phyloP scores from a whole-genome alignment of 92 coral and sea anemone species.

The Palythoa grandiflora region DNA sequence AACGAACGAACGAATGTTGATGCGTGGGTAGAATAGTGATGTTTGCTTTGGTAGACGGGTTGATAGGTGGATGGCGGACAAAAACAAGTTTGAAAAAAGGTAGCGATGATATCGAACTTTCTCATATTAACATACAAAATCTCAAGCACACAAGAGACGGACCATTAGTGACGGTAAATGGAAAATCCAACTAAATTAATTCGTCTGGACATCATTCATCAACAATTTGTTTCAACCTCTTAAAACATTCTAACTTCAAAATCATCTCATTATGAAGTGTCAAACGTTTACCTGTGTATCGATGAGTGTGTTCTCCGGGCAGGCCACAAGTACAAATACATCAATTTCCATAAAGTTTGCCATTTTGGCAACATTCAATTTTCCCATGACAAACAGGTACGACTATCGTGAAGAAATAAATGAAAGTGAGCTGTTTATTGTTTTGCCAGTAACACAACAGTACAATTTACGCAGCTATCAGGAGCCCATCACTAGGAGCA shows the following conservation, averaged over 20 bases:
- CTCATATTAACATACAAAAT: background rate
- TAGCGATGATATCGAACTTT: too few relatives aligned
- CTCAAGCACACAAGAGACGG: too few relatives aligned
- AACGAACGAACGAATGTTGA: background rate
- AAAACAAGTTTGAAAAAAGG: too few relatives aligned
- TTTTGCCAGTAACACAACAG: background rate
- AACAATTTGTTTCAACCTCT: too few relatives aligned
- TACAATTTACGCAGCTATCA: background rate
- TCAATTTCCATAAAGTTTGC: slow-evolving; percentile 99
- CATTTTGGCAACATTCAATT: slow-evolving; percentile 92
- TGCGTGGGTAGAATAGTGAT: too few relatives aligned
- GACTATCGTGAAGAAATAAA: slow-evolving; percentile 58
- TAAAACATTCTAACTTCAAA: background rate
- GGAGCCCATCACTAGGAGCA: too few relatives aligned
- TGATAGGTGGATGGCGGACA: too few relatives aligned
- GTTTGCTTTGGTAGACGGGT: too few relatives aligned
- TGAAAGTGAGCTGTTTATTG: background rate
- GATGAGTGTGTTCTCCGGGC: slow-evolving; percentile 94
- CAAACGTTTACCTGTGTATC: slow-evolving; percentile 78
- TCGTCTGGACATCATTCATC: too few relatives aligned
- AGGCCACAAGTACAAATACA: slow-evolving; percentile 91
- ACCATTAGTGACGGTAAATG: background rate
- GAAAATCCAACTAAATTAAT: background rate
- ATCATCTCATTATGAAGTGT: background rate
- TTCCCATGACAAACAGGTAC: slow-evolving; percentile 94